Base-by-base conservation (phyloP, 2,797 vertebrate genomes). In the Pseudochromis fuscus region DNA sequence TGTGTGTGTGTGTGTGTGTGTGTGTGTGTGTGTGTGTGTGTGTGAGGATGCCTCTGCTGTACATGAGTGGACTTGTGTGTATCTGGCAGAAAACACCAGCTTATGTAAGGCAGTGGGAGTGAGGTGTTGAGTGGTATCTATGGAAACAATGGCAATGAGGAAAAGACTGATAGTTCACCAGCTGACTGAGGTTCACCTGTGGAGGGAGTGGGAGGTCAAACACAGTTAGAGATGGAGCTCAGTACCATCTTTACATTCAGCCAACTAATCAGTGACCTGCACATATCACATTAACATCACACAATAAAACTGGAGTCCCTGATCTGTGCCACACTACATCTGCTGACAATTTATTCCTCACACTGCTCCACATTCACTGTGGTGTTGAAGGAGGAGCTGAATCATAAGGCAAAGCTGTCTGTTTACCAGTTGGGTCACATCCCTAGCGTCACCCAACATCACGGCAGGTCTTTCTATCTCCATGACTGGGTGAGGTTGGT, bases 21-120 rank as follows among this genome's bases (percentile, higher is more conserved):
- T 44, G 30, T 67, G 74, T 60, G n/a, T 55, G 38, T 77, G 61
- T 23, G 27, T 23, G 27, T 31, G 35, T 67, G 53, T 62, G 48
- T 27, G 35, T 44, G 28, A 11, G 49, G 11, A 49, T 72, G 45
- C 44, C 58, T 76, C 45, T 56, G 53, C 40, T 48, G 30, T 67
- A 18, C 61, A 15, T 72, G 66, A 44, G 57, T 64, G 27, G 31
- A 75, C 53, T 65, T 74, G 72, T 57, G 75, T 67, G 58, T 68
- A 66, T 45, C 63, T 69, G 74, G 73, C 64, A 74, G 61, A 77
- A n/a, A 79, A 67, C 72, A 73, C 21, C 9, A 5, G 38, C 25
- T 88, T 91, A 89, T 77, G 72, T 81, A 90, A 93, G 64, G 52
- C 44, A 73, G 79, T 85, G 81, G 81, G 81, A 80, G 79, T 77